Evolutionary conservation across 2,888 invertebrate species (phyloP).

Genomic region (Phaedon cochleariae): DNA sequence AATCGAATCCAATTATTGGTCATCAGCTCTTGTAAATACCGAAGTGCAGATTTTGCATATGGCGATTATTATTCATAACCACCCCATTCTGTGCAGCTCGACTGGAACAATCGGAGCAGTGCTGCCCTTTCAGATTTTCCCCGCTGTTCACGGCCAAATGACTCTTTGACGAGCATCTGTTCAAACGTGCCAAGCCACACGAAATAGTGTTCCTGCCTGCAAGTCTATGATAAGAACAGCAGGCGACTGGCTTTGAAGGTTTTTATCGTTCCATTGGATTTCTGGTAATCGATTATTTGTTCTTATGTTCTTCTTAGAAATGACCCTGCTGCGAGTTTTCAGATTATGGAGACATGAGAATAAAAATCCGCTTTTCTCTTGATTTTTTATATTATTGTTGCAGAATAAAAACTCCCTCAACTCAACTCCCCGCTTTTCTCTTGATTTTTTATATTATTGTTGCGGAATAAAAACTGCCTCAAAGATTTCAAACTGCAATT

Average conservation of each 20-base stretch:
- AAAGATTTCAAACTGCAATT: no score
- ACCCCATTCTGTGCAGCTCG: neutral
- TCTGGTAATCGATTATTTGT: neutral
- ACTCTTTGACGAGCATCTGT: conserved; percentile 1
- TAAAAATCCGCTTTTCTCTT: no score
- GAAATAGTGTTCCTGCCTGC: neutral
- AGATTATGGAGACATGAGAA: neutral
- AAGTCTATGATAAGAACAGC: neutral
- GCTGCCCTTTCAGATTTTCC: neutral
- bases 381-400: neutral
- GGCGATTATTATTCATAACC: neutral
- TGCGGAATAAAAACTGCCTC: no score
- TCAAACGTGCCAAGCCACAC: neutral
- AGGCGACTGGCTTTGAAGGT: neutral
- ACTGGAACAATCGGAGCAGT: neutral
- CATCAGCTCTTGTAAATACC: neutral
- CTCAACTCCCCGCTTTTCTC: no score
- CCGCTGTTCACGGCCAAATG: neutral
- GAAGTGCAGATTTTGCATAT: neutral
- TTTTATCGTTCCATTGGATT: neutral
- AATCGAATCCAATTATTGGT: neutral
- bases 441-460: neutral
- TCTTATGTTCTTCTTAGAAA: neutral
- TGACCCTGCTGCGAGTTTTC: no score
- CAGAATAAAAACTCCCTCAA: no score